A percentile compares a stretch with the other conserved stretches of the same genome.
phyloP scores from a whole-genome alignment of 2,888 invertebrate genomes.

The Biston stratarius region DNA sequence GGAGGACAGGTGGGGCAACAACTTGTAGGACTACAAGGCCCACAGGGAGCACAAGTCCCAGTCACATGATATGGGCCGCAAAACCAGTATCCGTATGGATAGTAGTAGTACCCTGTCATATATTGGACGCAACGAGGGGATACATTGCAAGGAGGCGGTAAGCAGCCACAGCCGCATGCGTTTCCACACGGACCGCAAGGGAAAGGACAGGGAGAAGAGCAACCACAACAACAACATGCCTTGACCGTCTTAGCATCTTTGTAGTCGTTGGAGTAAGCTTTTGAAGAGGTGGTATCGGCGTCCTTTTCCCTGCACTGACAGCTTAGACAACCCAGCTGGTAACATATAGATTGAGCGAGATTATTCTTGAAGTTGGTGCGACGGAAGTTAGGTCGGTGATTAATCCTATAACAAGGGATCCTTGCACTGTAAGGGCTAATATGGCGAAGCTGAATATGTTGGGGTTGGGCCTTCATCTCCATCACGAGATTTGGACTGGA shows the following conservation, averaged over 20 bases:
- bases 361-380: background rate
- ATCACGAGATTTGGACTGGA: constrained; percentile 60
- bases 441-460: background rate
- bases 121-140: constrained; percentile 69
- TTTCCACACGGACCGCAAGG: constrained; percentile 46
- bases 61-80: constrained; percentile 74
- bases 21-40: constrained; percentile 41
- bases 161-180: constrained; percentile 49
- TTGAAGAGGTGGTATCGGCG: background rate
- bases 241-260: background rate
- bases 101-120: constrained; percentile 76
- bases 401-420: background rate
- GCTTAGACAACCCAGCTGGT: constrained; percentile 36
- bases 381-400: background rate
- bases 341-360: background rate
- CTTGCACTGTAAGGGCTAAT: background rate
- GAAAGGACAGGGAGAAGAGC: background rate
- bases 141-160: constrained; percentile 69
- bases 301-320: background rate
- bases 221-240: background rate
- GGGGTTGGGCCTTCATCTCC: constrained; percentile 24
- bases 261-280: constrained; percentile 3
- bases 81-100: constrained; percentile 76
- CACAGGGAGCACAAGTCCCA: constrained; percentile 59
- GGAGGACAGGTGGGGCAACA: constrained; percentile 1